Percentiles rank a stretch among this genome's conserved stretches.
These are phyloP conservation scores for Orgyia antiqua DNA, from an alignment of 2,888 invertebrate genomes.

Conservation along the genomic window DNA sequence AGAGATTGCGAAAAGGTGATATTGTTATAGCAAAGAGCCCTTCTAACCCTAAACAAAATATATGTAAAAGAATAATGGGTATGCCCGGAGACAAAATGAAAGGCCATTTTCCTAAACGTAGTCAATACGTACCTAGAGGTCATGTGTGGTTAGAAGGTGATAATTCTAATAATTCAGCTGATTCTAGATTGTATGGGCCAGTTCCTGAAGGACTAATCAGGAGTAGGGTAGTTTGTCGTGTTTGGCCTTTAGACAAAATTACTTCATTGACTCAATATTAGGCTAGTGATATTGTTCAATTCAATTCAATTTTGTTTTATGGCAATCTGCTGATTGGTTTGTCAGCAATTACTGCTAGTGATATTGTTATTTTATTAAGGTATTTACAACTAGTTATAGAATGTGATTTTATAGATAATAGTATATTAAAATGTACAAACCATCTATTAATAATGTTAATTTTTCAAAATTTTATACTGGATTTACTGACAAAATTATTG, in stretches of 20 bases:
- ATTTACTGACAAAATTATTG: no score
- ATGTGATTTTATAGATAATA: no score
- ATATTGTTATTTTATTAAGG: no score
- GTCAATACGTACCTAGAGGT: conserved; percentile 85
- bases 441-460: no score
- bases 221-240: conserved; percentile 88
- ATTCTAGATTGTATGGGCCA: conserved; percentile 92
- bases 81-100: conserved; percentile 86
- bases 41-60: conserved; percentile 85
- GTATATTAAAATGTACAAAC: no score
- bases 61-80: conserved; percentile 91
- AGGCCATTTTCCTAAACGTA: conserved; percentile 49
- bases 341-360: no score
- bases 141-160: conserved; percentile 97
- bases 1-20: conserved; percentile 85
- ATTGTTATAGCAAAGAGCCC: conserved; percentile 91
- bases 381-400: no score
- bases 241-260: conserved; percentile 84
- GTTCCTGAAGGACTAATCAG: conserved; percentile 91
- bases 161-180: conserved; percentile 89
- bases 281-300: no score
- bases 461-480: no score
- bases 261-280: conserved; percentile 48
- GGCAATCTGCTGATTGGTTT: no score
- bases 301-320: not conserved